Evolutionary conservation across 2,888 invertebrate genomes (phyloP).

Genomic region (Aricia artaxerxes): DNA sequence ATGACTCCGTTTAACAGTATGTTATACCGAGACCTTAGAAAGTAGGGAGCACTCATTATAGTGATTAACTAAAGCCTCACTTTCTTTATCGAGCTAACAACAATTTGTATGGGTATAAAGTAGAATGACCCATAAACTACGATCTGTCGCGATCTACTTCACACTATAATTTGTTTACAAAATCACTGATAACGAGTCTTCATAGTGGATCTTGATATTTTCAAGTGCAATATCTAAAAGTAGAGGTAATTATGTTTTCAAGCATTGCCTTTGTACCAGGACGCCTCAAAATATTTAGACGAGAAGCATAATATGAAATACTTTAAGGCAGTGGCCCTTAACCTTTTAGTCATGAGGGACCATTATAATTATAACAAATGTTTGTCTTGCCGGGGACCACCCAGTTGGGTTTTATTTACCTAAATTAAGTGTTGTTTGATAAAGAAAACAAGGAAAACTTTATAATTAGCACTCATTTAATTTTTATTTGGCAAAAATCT

Average conservation of each 20-base stretch:
- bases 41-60: constrained; percentile 4
- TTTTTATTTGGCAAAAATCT: no score
- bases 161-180: constrained; percentile 49
- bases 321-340: no score
- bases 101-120: constrained; percentile 52
- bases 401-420: no score
- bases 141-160: constrained; percentile 76
- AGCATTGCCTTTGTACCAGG: not conserved
- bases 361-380: no score
- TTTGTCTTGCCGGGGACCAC: no score
- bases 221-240: not conserved
- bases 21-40: constrained; percentile 12
- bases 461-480: no score
- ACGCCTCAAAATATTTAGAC: not conserved
- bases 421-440: no score
- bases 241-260: not conserved
- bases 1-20: not conserved
- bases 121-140: constrained; percentile 67
- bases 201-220: not conserved
- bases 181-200: constrained; percentile 28
- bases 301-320: no score
- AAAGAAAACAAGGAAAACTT: no score
- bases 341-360: no score
- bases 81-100: constrained; percentile 52
- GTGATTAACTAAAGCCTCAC: constrained; percentile 40